A percentile compares a stretch with the other conserved stretches of the same genome.
Conservation (phyloP, 2,797 vertebrate species). For the Acanthis flammea region DNA sequence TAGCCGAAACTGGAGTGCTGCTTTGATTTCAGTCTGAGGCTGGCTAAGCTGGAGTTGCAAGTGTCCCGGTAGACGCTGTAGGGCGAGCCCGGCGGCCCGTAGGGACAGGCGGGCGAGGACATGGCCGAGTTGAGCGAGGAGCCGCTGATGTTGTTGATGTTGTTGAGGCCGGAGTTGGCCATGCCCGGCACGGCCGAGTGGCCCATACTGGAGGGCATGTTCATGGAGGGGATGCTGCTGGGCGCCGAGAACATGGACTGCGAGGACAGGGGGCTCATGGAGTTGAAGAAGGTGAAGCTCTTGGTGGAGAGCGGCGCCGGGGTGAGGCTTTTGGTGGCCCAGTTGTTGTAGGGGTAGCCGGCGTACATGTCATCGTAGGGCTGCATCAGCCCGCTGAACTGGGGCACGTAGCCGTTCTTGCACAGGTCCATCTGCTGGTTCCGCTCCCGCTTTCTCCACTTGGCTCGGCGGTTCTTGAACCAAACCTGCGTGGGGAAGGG, state of each 20-base stretch:
- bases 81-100: constrained; percentile 91
- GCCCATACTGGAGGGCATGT: constrained; percentile 93
- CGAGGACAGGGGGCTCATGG: constrained; percentile 95
- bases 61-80: constrained; percentile 98
- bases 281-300: constrained; percentile 98
- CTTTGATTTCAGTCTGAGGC: constrained; percentile 97
- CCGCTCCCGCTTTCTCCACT: constrained; percentile 97
- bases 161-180: constrained; percentile 90
- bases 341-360: constrained; percentile 98
- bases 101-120: constrained; percentile 92
- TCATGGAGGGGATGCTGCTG: constrained; percentile 97
- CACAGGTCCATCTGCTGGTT: constrained; percentile 99
- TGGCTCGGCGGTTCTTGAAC: constrained; percentile 98
- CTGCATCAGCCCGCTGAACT: constrained; percentile 97
- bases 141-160: constrained; percentile 94
- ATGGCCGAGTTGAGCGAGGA: constrained; percentile 94
- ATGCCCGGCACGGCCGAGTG: constrained; percentile 91
- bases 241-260: constrained; percentile 98
- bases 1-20: constrained; percentile 96
- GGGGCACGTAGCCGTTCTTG: constrained; percentile 96
- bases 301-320: constrained; percentile 93
- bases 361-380: constrained; percentile 98
- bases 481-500: constrained; percentile 82
- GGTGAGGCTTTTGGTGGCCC: constrained; percentile 94
- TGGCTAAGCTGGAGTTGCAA: constrained; percentile 95